phyloP scores from a whole-genome alignment of 2,888 invertebrate species.

The Notocelia uddmanniana region DNA sequence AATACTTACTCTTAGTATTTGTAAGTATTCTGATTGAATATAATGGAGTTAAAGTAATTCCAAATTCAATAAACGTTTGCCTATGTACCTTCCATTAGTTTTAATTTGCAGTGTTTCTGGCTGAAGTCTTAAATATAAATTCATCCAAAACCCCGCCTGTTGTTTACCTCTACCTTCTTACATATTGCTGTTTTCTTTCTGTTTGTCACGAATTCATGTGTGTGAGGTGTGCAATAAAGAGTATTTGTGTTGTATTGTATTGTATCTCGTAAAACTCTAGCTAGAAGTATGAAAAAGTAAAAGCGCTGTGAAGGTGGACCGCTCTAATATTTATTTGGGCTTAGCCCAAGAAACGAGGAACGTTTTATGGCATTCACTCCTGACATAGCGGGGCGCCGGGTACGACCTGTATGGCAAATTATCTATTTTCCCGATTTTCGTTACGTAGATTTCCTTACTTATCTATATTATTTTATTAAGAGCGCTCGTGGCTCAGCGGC shows the following conservation, averaged over 20 bases:
- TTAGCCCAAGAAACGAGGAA: slow-evolving; percentile 3
- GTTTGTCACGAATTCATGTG: no score
- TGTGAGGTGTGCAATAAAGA: no score
- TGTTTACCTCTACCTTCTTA: no score
- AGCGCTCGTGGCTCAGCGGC: no score
- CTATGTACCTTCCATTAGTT: neutral
- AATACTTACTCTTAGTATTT: no score
- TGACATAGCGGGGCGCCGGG: neutral
- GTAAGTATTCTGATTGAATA: neutral
- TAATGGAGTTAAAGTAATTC: neutral
- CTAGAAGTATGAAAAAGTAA: slow-evolving; percentile 12
- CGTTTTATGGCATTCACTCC: neutral
- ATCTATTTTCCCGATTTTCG: no score
- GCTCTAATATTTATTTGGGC: slow-evolving; percentile 35
- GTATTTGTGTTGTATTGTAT: no score
- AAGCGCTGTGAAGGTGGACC: slow-evolving; percentile 25
- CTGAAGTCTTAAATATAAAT: slow-evolving; percentile 3
- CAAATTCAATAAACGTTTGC: neutral
- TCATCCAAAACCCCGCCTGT: neutral
- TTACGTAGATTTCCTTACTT: no score
- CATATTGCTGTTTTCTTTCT: no score
- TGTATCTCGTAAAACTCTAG: neutral
- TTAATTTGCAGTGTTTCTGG: neutral
- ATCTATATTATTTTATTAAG: no score
- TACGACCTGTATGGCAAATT: no score